Conservation (phyloP, 2,113 vertebrate genomes). For the Gila orcuttii region DNA sequence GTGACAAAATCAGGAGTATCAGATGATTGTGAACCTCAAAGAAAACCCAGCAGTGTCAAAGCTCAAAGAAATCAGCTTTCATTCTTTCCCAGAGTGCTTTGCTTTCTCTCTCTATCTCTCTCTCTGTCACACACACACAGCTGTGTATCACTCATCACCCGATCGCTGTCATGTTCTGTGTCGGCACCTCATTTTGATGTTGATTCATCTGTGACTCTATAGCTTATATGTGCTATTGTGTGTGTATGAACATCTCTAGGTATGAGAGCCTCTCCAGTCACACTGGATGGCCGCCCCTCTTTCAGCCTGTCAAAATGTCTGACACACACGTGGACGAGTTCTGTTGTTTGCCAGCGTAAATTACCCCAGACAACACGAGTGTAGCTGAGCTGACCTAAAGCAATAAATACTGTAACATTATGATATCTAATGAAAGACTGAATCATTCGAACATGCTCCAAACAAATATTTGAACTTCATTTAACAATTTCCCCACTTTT, state of each 20-base stretch:
- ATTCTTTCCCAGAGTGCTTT: constrained; percentile 19
- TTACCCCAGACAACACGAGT: not conserved
- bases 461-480: not conserved
- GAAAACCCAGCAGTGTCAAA: constrained; percentile 12
- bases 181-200: not conserved
- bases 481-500: not conserved
- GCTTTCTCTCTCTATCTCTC: not conserved
- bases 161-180: not conserved
- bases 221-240: constrained; percentile 14
- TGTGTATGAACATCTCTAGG: constrained; percentile 8
- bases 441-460: not conserved
- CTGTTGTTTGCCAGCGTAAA: constrained; percentile 32
- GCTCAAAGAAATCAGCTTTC: constrained; percentile 17
- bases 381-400: not conserved
- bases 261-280: constrained; percentile 24
- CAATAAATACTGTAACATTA: not conserved
- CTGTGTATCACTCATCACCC: not conserved
- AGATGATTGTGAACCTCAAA: not conserved
- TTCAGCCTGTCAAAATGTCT: constrained; percentile 2
- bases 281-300: not conserved
- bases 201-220: not conserved
- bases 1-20: not conserved
- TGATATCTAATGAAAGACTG: not conserved
- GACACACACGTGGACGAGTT: constrained; percentile 19
- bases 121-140: not conserved